Evolutionary conservation across 2,888 invertebrate genomes (phyloP).

Genomic region (Drosophila melanosoma): DNA sequence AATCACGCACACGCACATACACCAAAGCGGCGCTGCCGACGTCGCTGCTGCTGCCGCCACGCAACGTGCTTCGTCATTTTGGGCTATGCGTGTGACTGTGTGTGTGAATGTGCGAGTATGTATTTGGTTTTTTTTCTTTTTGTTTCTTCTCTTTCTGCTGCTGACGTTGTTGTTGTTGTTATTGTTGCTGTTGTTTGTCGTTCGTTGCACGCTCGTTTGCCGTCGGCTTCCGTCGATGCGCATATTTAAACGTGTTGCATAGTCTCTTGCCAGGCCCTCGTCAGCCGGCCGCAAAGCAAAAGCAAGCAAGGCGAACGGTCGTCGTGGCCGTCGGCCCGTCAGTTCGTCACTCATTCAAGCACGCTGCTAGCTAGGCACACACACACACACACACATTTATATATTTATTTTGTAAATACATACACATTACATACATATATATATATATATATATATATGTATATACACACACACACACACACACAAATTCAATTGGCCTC

Average conservation of each 20-base stretch:
- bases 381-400: constrained; percentile 26
- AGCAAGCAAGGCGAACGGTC: constrained; percentile 70
- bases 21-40: constrained; percentile 43
- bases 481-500: constrained; percentile 77
- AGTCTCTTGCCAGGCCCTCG: constrained; percentile 83
- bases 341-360: constrained; percentile 76
- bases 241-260: constrained; percentile 81
- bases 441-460: not conserved
- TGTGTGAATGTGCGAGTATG: constrained; percentile 37
- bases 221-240: constrained; percentile 77
- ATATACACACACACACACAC: constrained; percentile 27
- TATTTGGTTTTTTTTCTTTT: constrained; percentile 45
- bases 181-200: constrained; percentile 46
- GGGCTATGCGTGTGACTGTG: constrained; percentile 58
- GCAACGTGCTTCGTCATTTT: constrained; percentile 61
- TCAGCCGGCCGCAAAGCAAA: constrained; percentile 64
- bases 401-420: not conserved
- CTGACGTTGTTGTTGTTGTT: constrained; percentile 32
- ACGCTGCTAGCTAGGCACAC: constrained; percentile 69
- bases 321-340: constrained; percentile 64
- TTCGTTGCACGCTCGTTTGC: constrained; percentile 70
- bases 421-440: constrained; percentile 7
- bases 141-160: constrained; percentile 30
- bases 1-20: constrained; percentile 25
- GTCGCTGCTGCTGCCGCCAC: constrained; percentile 46